Base-by-base conservation (phyloP, 92 coral and sea anemone species). In the Metridium senile region DNA sequence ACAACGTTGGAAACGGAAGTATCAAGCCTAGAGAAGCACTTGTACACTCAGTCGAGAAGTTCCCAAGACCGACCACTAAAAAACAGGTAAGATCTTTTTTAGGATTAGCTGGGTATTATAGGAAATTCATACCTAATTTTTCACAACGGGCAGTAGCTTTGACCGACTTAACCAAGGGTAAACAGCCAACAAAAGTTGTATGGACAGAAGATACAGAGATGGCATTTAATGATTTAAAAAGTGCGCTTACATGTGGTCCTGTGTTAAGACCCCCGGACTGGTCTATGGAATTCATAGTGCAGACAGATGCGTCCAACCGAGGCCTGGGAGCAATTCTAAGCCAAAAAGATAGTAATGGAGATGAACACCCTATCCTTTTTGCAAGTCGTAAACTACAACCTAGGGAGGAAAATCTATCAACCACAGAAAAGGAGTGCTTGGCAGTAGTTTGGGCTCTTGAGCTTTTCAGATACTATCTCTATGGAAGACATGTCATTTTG, bases 221-320 rank as follows among this genome's bases (percentile, higher is more conserved):
- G 18, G 80, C 86, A 23, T 86, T 86, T 68, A 23, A 45, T 17
- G 74, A 68, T 20, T 52, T 83, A 32, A 87, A 87, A 35, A 17
- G 67, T 1, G 32, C 71, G 9, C 49, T 87, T 20, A 28, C 27
- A 26, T 30, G 71, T 1, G 18, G 71, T 26, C 91, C 88, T n/a
- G 80, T 87, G 6, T 57, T 82, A 52, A 39, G 31, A 39, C 68
- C 54, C 0, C 88, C 88, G 0, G 73, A 63, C 45, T 74, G 81
- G 74, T 58, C 62, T 23, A 19, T 57, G 28, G 29, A 25, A 7
- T 87, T 87, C 59, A 70, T 84, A 9, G 28, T 88, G 1, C 81
- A 84, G 62, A 76, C 63, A 30, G 88, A 88, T 74, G 85, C 89
- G 26, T 83, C 79, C 9, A 86, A n/a, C n/a, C n/a, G n/a, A n/a